Evolutionary conservation across 37 sponge, comb jelly and placozoan species (phyloP).

Genomic region (Chondrilla cf. caribensis): DNA sequence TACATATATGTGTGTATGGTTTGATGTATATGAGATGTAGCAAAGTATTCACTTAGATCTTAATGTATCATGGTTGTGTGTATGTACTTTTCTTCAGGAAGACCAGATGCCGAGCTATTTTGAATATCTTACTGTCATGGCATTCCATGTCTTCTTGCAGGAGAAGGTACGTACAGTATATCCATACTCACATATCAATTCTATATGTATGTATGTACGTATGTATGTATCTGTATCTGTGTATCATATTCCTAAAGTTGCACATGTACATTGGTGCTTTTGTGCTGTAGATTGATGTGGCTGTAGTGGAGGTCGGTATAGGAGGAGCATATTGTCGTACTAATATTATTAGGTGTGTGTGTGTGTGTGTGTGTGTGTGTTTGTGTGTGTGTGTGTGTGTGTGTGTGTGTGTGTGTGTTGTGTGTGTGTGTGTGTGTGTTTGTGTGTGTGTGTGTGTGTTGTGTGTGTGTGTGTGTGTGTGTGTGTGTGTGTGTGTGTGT

Average conservation of each 20-base stretch:
- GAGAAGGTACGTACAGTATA: constrained; percentile 78
- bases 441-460: background rate
- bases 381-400: background rate
- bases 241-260: background rate
- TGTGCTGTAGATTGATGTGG: constrained; percentile 78
- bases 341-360: constrained; percentile 71
- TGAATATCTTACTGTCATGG: constrained; percentile 80
- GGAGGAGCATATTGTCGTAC: constrained; percentile 93
- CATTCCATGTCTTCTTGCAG: constrained; percentile 74
- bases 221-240: background rate
- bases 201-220: too few relatives aligned
- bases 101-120: constrained; percentile 78
- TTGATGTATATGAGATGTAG: too few relatives aligned
- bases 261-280: background rate
- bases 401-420: too few relatives aligned
- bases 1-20: too few relatives aligned
- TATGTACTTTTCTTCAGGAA: constrained; percentile 2
- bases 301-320: constrained; percentile 95
- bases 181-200: too few relatives aligned
- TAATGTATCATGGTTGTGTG: too few relatives aligned
- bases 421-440: too few relatives aligned
- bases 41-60: too few relatives aligned
- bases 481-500: too few relatives aligned
- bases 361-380: background rate
- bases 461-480: background rate